These are phyloP conservation scores for Gavia stellata DNA, from an alignment of 2,113 vertebrate genomes.

Conservation along the genomic window DNA sequence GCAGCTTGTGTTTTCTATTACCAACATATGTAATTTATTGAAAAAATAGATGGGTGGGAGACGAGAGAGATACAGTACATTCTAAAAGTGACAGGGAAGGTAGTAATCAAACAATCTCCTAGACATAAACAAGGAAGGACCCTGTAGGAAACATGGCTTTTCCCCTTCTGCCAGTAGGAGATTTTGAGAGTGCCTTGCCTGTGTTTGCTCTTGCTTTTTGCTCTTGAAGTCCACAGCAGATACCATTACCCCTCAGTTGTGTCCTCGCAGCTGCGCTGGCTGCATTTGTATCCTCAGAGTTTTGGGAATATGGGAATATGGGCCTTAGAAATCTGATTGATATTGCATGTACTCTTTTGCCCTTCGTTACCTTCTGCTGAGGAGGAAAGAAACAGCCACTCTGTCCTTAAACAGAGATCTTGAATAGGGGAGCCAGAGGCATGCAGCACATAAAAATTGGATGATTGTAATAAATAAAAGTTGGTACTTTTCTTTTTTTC, in stretches of 20 bases:
- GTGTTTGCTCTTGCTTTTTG: background rate
- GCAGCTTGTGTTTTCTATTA: background rate
- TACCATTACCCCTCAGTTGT: background rate
- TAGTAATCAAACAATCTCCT: background rate
- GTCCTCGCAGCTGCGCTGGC: background rate
- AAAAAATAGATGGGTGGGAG: background rate
- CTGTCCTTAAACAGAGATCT: background rate
- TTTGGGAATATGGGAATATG: background rate
- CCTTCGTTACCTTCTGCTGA: background rate
- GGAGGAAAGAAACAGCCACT: background rate
- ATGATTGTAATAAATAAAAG: background rate
- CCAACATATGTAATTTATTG: background rate
- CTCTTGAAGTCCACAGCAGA: background rate
- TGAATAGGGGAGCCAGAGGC: background rate
- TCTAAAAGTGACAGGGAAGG: background rate
- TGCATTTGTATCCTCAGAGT: background rate
- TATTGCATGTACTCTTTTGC: background rate
- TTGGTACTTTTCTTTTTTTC: background rate
- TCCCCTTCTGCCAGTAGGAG: background rate
- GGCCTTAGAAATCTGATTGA: background rate
- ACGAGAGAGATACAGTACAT: background rate
- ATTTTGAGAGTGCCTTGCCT: background rate
- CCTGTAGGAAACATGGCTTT: background rate
- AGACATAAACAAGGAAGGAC: background rate
- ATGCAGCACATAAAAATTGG: background rate